Evolutionary conservation across 2,888 invertebrate species (phyloP), one percentile per base, ranked within the genome.

Genomic region (Gerosis bhagava): DNA sequence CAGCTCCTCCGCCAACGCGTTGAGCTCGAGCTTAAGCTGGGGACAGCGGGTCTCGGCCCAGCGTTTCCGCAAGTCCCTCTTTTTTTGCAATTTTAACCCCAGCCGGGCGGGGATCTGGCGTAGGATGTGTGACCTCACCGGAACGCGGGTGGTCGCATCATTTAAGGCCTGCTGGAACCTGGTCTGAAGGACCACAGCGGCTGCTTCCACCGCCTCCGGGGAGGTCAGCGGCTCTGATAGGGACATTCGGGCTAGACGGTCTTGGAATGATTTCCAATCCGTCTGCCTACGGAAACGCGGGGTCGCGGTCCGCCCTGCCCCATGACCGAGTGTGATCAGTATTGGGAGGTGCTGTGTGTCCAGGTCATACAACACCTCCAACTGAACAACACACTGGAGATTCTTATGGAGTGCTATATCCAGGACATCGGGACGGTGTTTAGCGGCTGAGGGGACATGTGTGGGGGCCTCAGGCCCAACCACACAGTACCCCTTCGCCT

Each of bases 281-380:
- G 31, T 31, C 17, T 10, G 1, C 1, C 31, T 1, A 6, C 31
- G n/a, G 2, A 10, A 3, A 1, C 31, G 16, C 1, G 31, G 16
- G 6, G 5, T 2, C 2, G 17, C 31, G 4, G 17, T 5, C 2
- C 24, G 10, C 16, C 25, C 36, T 1, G 37, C 25, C 6, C 37
- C 37, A 1, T 26, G 17, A 5, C 37, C 26, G n/a, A 39, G 37
- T 22, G 26, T 26, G 37, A 39, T n/a, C 2, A 26, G 12, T 1
- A 40, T 29, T 0, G 40, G 40, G n/a, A 40, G 40, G 29, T 29
- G 40, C 11, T 29, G 21, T 5, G 21, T n/a, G 10, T 40, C 29
- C 5, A 28, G 3, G 3, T 40, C 40, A 7, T 40, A 40, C 5
- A 25, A 4, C 40, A 40, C 28, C 19, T 40, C 40, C 21, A 29